phyloP scores from a whole-genome alignment of 1,140 invertebrate genomes.

The Linepithema humile region DNA sequence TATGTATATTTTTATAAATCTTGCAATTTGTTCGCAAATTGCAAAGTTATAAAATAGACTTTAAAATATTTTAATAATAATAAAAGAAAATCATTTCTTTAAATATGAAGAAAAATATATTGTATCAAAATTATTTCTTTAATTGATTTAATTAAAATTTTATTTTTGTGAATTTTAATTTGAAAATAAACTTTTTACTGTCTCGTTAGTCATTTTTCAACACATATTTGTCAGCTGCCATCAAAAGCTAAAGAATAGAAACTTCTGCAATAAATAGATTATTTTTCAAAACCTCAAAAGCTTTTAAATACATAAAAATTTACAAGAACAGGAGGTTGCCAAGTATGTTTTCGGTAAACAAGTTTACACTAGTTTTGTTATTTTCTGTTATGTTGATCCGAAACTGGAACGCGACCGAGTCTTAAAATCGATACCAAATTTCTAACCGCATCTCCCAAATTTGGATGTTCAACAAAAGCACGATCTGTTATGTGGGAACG shows the following conservation, averaged over 20 bases:
- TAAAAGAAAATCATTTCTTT: neutral
- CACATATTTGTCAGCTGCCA: neutral
- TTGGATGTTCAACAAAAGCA: neutral
- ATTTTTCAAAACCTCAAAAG: neutral
- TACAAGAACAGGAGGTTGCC: neutral
- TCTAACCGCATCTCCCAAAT: slow-evolving; percentile 27
- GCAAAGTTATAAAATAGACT: neutral
- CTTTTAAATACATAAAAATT: slow-evolving; percentile 4
- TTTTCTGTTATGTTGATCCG: neutral
- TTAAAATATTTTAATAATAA: neutral
- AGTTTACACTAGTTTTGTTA: slow-evolving; percentile 21
- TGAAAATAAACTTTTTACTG: neutral
- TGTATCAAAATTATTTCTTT: neutral
- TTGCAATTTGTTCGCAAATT: neutral
- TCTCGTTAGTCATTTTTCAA: neutral
- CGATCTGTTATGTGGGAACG: neutral
- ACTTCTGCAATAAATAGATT: too few species aligned
- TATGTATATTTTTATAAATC: neutral
- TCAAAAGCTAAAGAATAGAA: neutral
- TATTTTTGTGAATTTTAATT: neutral
- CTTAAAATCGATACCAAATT: slow-evolving; percentile 40
- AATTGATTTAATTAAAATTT: neutral
- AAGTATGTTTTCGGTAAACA: slow-evolving; percentile 40
- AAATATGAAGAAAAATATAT: neutral
- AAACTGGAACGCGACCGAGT: slow-evolving; percentile 24